phyloP scores from a whole-genome alignment of 2,888 invertebrate genomes.

The Troglohyphantes excavatus region DNA sequence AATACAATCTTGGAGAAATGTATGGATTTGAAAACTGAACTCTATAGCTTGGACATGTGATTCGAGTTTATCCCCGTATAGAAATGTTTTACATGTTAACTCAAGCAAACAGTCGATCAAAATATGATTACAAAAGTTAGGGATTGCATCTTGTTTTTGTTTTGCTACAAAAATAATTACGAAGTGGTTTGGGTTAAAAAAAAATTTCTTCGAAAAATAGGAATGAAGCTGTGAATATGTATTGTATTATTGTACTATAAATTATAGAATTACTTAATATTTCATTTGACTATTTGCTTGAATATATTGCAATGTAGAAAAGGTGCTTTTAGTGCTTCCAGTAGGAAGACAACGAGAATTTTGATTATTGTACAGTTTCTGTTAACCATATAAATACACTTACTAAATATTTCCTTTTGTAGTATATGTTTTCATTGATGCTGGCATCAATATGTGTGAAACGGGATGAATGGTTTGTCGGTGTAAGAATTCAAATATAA shows the following conservation, averaged over 20 bases:
- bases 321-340: constrained; percentile 58
- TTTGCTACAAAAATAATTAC: background rate
- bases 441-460: constrained; percentile 22
- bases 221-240: background rate
- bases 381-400: background rate
- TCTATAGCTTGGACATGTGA: background rate
- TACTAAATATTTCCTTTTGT: background rate
- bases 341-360: background rate
- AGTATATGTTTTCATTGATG: constrained; percentile 36
- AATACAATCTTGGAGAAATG: constrained; percentile 7
- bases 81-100: background rate
- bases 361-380: constrained; percentile 27
- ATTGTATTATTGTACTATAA: background rate
- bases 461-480: too few species aligned
- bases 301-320: constrained; percentile 9
- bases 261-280: background rate
- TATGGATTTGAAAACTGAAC: constrained; percentile 5
- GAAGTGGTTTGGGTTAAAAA: background rate
- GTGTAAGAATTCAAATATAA: too few species aligned
- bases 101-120: background rate
- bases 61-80: background rate
- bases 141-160: background rate
- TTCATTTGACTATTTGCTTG: constrained; percentile 25
- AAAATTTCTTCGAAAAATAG: background rate
- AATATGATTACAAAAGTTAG: background rate